These are phyloP conservation scores for Entosphenus tridentatus DNA, from an alignment of 2,113 vertebrate genomes.

Conservation along the genomic window DNA sequence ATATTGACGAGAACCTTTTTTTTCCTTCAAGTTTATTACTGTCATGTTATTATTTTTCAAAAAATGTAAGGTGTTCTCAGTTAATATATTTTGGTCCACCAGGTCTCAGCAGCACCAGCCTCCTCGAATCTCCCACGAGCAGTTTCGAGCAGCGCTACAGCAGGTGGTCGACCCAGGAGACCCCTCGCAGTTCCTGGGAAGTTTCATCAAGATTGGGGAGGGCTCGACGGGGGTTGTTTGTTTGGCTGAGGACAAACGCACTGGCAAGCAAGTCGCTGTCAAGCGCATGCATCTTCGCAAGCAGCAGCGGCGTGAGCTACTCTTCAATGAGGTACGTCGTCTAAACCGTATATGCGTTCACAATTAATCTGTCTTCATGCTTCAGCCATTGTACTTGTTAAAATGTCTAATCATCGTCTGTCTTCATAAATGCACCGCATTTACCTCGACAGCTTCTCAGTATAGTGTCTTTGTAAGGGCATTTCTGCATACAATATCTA, in stretches of 20 bases:
- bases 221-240: conserved; percentile 91
- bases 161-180: conserved; percentile 95
- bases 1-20: no score
- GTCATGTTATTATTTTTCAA: no score
- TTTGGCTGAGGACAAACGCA: conserved; percentile 76
- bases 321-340: conserved; percentile 72
- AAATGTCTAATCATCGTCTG: no score
- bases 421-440: no score
- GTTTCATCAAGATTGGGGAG: conserved; percentile 85
- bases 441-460: no score
- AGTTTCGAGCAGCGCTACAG: conserved; percentile 85
- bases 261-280: conserved; percentile 68
- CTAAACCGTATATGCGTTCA: neutral
- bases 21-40: no score
- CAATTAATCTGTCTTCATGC: no score
- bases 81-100: conserved; percentile 11
- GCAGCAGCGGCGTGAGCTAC: conserved; percentile 80
- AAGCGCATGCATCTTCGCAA: conserved; percentile 97
- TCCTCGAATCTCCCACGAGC: conserved; percentile 74
- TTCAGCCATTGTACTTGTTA: no score
- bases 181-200: conserved; percentile 59
- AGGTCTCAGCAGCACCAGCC: conserved; percentile 47
- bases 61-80: no score
- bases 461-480: no score
- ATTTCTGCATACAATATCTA: no score